These are phyloP conservation scores for Dasyornis broadbenti DNA, from an alignment of 2,113 vertebrate species.

Conservation along the genomic window DNA sequence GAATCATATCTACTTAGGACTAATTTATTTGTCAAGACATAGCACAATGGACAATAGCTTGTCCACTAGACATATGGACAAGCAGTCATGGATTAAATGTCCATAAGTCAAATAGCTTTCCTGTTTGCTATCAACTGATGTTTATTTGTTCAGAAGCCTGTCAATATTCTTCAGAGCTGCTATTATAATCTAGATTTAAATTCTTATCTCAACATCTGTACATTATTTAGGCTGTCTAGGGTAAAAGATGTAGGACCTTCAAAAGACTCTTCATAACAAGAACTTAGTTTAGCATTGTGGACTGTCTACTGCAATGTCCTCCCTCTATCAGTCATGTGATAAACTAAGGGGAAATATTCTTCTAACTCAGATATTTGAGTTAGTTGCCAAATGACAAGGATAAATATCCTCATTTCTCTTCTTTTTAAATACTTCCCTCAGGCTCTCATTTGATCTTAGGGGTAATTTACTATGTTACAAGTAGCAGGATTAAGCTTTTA, in stretches of 20 bases:
- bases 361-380: neutral
- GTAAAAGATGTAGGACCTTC: neutral
- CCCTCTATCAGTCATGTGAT: neutral
- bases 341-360: neutral
- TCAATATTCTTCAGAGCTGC: neutral
- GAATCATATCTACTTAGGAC: neutral
- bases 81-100: neutral
- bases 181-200: neutral
- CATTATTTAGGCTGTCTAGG: neutral
- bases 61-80: too few species aligned
- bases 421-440: neutral
- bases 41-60: too few species aligned
- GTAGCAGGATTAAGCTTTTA: neutral
- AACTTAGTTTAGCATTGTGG: neutral
- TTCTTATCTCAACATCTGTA: neutral
- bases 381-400: neutral
- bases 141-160: neutral
- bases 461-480: neutral
- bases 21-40: neutral
- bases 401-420: neutral
- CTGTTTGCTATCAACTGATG: neutral
- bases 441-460: neutral
- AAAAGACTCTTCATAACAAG: neutral
- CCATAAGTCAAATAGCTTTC: neutral
- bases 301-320: neutral